phyloP scores from a whole-genome alignment of 2,113 vertebrate species.

The Zosterops borbonicus region DNA sequence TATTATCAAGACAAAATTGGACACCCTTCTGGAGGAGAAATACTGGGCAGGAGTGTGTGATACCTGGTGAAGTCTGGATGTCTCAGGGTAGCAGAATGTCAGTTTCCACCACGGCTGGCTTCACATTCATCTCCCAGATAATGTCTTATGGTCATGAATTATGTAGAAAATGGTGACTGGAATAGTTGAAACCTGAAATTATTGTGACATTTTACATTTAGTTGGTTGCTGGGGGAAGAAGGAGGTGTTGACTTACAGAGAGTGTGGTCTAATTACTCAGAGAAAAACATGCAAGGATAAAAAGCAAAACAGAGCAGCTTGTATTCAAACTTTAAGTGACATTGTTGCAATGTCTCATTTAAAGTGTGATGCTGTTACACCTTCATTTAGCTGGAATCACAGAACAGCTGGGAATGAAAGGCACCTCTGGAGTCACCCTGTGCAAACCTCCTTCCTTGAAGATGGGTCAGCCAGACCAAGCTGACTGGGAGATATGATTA shows the following conservation, averaged over 20 bases:
- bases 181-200: neutral
- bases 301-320: neutral
- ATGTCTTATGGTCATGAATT: neutral
- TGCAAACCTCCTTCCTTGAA: rapidly evolving
- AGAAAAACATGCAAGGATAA: neutral
- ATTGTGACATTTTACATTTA: neutral
- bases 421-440: neutral
- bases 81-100: neutral
- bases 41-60: rapidly evolving
- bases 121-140: neutral
- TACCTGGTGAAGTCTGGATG: neutral
- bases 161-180: neutral
- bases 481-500: rapidly evolving
- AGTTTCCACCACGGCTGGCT: neutral
- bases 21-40: neutral
- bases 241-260: neutral
- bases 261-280: neutral
- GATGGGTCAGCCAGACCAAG: neutral
- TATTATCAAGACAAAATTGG: neutral
- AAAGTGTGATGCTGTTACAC: neutral
- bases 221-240: neutral
- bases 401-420: neutral
- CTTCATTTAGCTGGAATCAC: neutral
- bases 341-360: too few relatives aligned
- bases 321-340: neutral